These are phyloP conservation scores for Clivina fossor DNA, from an alignment of 2,888 invertebrate species.

Conservation along the genomic window DNA sequence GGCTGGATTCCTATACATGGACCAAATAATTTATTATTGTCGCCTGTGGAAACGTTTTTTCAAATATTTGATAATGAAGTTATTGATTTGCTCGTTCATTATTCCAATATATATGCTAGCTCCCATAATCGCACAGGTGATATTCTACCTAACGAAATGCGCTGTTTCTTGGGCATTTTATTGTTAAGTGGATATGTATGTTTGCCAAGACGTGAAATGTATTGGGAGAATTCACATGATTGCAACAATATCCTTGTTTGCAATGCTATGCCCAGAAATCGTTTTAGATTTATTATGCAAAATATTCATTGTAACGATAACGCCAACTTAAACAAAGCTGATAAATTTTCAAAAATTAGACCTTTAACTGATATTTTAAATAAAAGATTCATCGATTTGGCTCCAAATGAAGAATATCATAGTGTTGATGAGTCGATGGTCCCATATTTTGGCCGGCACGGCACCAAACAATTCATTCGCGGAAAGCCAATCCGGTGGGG, in stretches of 20 bases:
- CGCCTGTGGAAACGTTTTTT: constrained; percentile 4
- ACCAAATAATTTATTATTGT: constrained; percentile 1
- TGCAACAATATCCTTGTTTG: constrained; percentile 20
- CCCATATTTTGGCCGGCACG: constrained; percentile 37
- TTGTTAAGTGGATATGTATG: constrained; percentile 43
- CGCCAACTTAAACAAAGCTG: constrained; percentile 37
- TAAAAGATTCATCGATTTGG: constrained; percentile 14
- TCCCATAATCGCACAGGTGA: not conserved
- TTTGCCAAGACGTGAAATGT: constrained; percentile 42
- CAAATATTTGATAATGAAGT: constrained; percentile 8
- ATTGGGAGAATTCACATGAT: constrained; percentile 42
- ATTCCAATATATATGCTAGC: constrained; percentile 1
- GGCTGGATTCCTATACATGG: not conserved
- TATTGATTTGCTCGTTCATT: constrained; percentile 9
- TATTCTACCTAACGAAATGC: constrained; percentile 3
- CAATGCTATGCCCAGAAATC: constrained; percentile 18
- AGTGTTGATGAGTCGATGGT: constrained; percentile 38
- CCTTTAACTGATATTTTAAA: constrained; percentile 2
- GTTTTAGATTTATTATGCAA: constrained; percentile 23
- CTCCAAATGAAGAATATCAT: constrained; percentile 33
- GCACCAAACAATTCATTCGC: constrained; percentile 42
- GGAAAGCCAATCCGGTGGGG: constrained; percentile 40
- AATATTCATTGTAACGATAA: constrained; percentile 27
- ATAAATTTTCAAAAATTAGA: constrained; percentile 12
- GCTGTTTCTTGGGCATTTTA: constrained; percentile 39